Evolutionary conservation across 1,140 invertebrate species (phyloP), one percentile per base, ranked within the genome.

Genomic region (Spodoptera frugiperda): DNA sequence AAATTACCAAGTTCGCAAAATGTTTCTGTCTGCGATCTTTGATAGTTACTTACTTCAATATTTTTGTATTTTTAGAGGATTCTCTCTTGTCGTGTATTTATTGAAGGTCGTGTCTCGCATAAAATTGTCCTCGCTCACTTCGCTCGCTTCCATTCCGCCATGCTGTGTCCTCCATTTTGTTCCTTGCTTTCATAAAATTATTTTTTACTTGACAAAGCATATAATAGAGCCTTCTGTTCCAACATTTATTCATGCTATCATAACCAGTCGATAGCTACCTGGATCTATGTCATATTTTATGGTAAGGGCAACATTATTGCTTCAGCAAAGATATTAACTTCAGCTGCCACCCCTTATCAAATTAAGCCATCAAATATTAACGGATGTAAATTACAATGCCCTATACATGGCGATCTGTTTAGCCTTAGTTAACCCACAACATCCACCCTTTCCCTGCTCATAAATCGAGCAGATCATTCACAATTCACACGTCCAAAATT

Each of bases 1-100:
- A 63, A 63, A 63, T 63, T 33, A 19, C 15, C 44, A 44, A 15
- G 59, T 63, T 15, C 17, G 59, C 59, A 15, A 39, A 44, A 63
- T 8, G 15, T 44, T 25, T 30, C 54, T 57, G 33, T 63, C 59
- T 63, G 59, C 59, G 44, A 63, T 63, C 59, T 46, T 19, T 33
- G 59, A 63, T 63, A n/a, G n/a, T n/a, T n/a, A n/a, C n/a, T n/a
- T n/a, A 63, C 14, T 63, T 63, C 59, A 63, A 63, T 63, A 63
- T 63, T 63, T 63, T 39, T 63, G 17, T 63, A 44, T 44, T 44
- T 17, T 9, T 9, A 63, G 3, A 1, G 33, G 59, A 44, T 63
- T 63, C 33, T 44, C 44, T 63, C 15, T 53, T 15, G 33, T 44
- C 33, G 59, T 44, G 33, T 63, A 44, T 63, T 63, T 63, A 44